A percentile compares a stretch with the other conserved stretches of the same genome.
These are phyloP conservation scores for Daubentonia madagascariensis DNA, from an alignment of 2,113 vertebrate genomes.

Conservation along the genomic window DNA sequence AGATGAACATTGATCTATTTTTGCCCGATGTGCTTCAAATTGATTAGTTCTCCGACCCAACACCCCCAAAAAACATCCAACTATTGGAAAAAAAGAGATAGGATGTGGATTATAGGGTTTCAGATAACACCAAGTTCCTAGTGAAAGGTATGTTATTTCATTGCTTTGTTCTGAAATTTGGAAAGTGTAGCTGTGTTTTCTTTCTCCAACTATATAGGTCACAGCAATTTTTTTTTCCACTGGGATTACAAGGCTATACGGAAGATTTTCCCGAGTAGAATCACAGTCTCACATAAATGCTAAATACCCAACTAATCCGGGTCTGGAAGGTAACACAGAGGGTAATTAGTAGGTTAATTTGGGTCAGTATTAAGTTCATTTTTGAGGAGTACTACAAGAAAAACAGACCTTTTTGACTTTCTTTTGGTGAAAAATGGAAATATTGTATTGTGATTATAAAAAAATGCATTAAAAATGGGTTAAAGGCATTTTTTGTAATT, in stretches of 20 bases:
- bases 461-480: constrained; percentile 35
- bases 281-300: constrained; percentile 66
- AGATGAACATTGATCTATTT: constrained; percentile 78
- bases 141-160: constrained; percentile 83
- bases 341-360: constrained; percentile 69
- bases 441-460: constrained; percentile 26
- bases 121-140: constrained; percentile 77
- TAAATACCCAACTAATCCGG: constrained; percentile 75
- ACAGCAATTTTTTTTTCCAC: constrained; percentile 72
- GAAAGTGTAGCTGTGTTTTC: constrained; percentile 77
- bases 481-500: constrained; percentile 38
- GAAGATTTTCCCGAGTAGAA: constrained; percentile 79
- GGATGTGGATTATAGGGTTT: constrained; percentile 83
- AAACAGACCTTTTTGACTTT: constrained; percentile 44
- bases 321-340: constrained; percentile 61
- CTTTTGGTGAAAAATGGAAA: constrained; percentile 26
- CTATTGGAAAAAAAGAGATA: constrained; percentile 79
- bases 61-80: constrained; percentile 75
- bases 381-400: constrained; percentile 49
- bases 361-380: constrained; percentile 65
- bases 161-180: constrained; percentile 80
- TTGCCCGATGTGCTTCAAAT: constrained; percentile 80
- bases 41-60: constrained; percentile 72
- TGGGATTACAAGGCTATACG: constrained; percentile 72
- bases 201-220: constrained; percentile 76